A percentile compares a stretch with the other conserved stretches of the same genome.
Evolutionary conservation across 2,113 vertebrate genomes (phyloP).

Genomic region (Misgurnus mizolepis): DNA sequence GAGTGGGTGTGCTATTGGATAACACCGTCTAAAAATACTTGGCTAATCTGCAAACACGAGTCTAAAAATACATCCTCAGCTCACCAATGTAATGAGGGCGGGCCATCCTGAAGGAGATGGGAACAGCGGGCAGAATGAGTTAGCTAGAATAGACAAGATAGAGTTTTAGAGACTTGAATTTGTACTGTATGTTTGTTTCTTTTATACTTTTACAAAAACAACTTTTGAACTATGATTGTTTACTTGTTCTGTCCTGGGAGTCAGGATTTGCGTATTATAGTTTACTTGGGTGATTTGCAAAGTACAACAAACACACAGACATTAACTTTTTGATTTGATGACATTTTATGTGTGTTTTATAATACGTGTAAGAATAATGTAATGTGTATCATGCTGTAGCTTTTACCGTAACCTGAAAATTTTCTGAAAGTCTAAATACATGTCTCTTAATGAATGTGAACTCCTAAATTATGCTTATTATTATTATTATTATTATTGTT

Average conservation of each 20-base stretch:
- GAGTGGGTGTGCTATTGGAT: conserved; percentile 62
- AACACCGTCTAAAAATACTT: conserved; percentile 60
- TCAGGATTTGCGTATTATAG: neutral
- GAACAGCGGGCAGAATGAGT: neutral
- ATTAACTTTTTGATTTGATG: neutral
- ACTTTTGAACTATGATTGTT: neutral
- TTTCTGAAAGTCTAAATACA: no score
- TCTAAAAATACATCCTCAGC: conserved; percentile 49
- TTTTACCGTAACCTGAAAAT: no score
- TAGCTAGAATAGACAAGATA: neutral
- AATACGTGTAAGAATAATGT: no score
- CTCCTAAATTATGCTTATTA: no score
- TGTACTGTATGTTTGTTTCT: neutral
- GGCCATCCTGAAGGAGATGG: conserved; percentile 19
- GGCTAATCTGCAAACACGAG: conserved; percentile 57
- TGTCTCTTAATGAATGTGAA: no score
- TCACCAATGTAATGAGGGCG: conserved; percentile 19
- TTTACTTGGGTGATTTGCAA: no score
- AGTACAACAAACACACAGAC: no score
- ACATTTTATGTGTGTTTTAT: no score
- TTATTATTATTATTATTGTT: no score
- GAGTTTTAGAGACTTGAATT: neutral
- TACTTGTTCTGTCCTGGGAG: neutral
- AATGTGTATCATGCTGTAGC: no score
- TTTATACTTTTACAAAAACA: neutral